Conservation (phyloP, 2,797 vertebrate genomes). For the Anniella stebbinsi region DNA sequence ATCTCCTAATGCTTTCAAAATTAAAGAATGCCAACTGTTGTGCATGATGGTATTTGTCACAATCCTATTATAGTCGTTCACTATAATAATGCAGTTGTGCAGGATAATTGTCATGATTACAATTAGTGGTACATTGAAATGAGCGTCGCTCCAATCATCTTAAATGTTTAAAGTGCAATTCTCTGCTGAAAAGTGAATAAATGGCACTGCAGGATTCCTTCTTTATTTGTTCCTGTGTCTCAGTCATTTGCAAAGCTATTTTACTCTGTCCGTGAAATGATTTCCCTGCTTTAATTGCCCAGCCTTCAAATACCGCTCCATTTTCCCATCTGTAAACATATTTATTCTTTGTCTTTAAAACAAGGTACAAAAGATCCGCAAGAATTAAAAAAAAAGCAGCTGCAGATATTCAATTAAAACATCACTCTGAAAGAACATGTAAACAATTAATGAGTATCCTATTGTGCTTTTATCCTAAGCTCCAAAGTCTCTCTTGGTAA, state of each 20-base stretch:
- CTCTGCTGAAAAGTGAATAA: constrained; percentile 44
- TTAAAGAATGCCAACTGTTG: constrained; percentile 32
- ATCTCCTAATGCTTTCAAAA: constrained; percentile 25
- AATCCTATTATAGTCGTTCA: constrained; percentile 45
- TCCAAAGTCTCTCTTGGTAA: neutral
- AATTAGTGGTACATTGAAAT: constrained; percentile 49
- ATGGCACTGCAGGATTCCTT: constrained; percentile 13
- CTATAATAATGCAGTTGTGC: constrained; percentile 27
- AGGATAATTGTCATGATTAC: constrained; percentile 50
- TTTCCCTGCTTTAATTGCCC: constrained; percentile 38
- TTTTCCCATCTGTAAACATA: constrained; percentile 34
- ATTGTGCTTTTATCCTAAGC: neutral
- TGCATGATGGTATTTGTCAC: constrained; percentile 41
- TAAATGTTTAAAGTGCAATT: constrained; percentile 46
- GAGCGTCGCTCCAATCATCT: constrained; percentile 33
- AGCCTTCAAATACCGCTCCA: constrained; percentile 12
- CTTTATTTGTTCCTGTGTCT: constrained; percentile 18
- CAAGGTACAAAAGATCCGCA: constrained; percentile 8
- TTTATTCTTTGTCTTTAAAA: neutral
- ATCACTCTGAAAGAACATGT: neutral
- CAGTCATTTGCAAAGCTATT: constrained; percentile 34
- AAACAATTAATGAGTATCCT: neutral
- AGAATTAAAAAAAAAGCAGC: neutral
- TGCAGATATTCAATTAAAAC: constrained; percentile 22
- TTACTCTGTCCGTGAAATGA: constrained; percentile 24